Percentiles rank a stretch among this genome's conserved stretches.
phyloP scores from a whole-genome alignment of 2,113 vertebrate species.

The Myotis davidii region DNA sequence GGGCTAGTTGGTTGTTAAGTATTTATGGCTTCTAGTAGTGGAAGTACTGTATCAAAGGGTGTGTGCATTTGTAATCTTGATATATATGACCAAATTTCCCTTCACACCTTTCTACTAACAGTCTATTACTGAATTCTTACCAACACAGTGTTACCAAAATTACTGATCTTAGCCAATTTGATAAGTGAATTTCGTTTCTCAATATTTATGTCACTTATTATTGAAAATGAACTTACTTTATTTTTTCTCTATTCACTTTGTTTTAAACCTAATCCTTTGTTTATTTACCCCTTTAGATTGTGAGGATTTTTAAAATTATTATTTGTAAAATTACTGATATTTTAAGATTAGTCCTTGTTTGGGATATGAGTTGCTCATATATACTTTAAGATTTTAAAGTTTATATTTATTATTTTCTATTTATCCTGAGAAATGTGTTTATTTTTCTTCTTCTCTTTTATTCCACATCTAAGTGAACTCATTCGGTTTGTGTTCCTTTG shows the following conservation, averaged over 20 bases:
- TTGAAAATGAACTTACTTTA: neutral
- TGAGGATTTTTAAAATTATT: neutral
- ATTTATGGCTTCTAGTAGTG: neutral
- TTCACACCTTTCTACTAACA: neutral
- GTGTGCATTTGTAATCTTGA: neutral
- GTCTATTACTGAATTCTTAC: neutral
- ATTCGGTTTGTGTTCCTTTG: neutral
- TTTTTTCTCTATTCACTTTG: neutral
- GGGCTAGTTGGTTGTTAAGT: neutral
- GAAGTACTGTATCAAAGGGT: neutral
- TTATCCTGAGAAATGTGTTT: neutral
- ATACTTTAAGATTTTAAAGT: neutral
- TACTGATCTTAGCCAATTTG: neutral
- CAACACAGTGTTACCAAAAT: neutral
- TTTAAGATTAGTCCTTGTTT: neutral
- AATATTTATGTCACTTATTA: neutral
- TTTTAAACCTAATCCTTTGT: neutral
- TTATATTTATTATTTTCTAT: neutral
- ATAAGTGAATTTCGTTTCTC: neutral
- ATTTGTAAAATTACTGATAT: neutral
- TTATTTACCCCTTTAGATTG: neutral
- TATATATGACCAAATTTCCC: neutral
- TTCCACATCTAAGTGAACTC: too few relatives aligned
- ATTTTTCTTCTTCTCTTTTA: neutral
- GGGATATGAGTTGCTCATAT: neutral